Conservation (phyloP, 92 coral and sea anemone genomes). For the Umimayanthus chanpuru region DNA sequence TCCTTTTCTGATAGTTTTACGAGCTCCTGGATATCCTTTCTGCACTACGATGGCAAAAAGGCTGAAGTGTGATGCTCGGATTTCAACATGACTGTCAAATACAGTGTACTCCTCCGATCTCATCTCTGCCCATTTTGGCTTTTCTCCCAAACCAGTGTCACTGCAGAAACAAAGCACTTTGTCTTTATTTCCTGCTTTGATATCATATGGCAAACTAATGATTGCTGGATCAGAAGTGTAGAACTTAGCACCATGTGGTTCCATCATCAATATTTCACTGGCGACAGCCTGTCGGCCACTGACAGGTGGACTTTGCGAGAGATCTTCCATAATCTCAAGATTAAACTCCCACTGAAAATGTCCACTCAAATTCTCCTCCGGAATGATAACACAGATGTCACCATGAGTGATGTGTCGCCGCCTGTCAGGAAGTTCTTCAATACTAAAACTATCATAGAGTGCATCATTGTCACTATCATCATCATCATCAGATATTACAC, state of each 20-base stretch:
- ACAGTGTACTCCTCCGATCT: conserved; percentile 70
- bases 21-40: conserved; percentile 90
- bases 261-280: conserved; percentile 79
- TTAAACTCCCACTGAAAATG: conserved; percentile 82
- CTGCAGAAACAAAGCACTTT: conserved; percentile 84
- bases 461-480: conserved; percentile 31
- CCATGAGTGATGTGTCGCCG: conserved; percentile 80
- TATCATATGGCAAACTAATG: conserved; percentile 79
- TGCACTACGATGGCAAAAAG: conserved; percentile 85
- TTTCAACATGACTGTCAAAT: conserved; percentile 69
- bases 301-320: conserved; percentile 67
- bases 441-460: conserved; percentile 26
- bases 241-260: conserved; percentile 91
- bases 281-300: conserved; percentile 67
- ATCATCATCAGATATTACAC: conserved; percentile 52
- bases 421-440: conserved; percentile 57
- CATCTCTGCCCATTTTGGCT: conserved; percentile 71
- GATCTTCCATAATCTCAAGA: conserved; percentile 78
- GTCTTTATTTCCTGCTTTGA: conserved; percentile 58
- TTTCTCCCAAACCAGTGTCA: conserved; percentile 82
- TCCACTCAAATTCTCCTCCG: conserved; percentile 83
- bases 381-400: conserved; percentile 85
- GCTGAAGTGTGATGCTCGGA: conserved; percentile 88
- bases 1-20: conserved; percentile 76
- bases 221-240: conserved; percentile 82